Conservation (phyloP, 2,113 vertebrate genomes). For the Silurus glanis region DNA sequence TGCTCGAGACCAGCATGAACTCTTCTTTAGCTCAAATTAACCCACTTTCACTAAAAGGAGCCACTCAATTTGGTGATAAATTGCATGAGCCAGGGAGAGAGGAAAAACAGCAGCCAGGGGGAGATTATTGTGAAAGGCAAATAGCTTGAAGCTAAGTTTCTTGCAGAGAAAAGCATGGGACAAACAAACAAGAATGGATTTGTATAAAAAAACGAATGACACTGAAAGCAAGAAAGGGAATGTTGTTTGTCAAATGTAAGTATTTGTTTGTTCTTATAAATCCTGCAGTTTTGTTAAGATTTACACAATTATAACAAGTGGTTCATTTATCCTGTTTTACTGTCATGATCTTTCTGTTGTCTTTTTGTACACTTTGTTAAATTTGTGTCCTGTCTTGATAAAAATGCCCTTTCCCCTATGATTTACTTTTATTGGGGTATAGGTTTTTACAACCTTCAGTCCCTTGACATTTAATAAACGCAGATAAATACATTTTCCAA, state of each 20-base stretch:
- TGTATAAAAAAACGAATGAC: neutral
- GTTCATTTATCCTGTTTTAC: too few species aligned
- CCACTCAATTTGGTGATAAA: neutral
- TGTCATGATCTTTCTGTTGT: neutral
- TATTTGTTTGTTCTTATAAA: too few species aligned
- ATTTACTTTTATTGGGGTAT: neutral
- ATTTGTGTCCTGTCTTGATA: neutral
- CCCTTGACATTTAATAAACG: neutral
- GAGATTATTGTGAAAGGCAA: neutral
- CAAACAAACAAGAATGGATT: neutral
- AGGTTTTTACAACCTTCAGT: neutral
- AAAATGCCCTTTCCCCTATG: neutral
- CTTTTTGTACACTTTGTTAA: too few species aligned
- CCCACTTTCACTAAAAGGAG: slow-evolving; percentile 1
- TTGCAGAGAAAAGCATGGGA: neutral
- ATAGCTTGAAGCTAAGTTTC: neutral
- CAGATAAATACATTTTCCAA: neutral
- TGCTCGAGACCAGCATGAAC: neutral
- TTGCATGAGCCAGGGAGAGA: neutral
- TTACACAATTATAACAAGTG: neutral
- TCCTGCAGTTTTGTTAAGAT: neutral
- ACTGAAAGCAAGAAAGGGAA: too few species aligned
- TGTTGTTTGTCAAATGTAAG: too few species aligned
- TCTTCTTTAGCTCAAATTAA: neutral
- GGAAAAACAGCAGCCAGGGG: neutral